Conservation (phyloP, 2,888 invertebrate species). For the Eristalis pertinax region DNA sequence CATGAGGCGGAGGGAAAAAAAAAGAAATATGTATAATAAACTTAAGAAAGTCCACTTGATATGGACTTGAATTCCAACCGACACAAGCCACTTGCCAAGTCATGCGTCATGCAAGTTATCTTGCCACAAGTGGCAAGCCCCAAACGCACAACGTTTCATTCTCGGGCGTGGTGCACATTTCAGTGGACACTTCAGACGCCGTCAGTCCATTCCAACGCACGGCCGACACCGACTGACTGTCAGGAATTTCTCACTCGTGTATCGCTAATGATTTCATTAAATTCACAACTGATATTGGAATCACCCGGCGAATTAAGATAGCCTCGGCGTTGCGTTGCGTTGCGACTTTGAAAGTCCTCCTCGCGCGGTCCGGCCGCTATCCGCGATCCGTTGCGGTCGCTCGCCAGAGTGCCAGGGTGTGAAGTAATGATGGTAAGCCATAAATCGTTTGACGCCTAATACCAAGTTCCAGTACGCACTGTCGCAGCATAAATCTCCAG, state of each 20-base stretch:
- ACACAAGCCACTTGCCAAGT: conserved; percentile 49
- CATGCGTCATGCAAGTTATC: conserved; percentile 60
- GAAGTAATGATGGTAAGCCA: conserved; percentile 71
- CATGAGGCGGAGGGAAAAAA: background rate
- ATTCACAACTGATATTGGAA: conserved; percentile 66
- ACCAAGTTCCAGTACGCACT: conserved; percentile 65
- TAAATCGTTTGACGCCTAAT: conserved; percentile 72
- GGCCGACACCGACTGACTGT: conserved; percentile 45
- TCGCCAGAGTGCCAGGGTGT: conserved; percentile 53
- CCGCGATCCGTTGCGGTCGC: background rate
- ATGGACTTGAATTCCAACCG: conserved; percentile 54
- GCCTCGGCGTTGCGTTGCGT: background rate
- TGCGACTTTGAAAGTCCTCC: conserved; percentile 25
- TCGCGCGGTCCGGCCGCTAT: background rate
- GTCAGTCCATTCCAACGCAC: background rate
- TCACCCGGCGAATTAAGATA: conserved; percentile 66
- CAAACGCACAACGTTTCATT: conserved; percentile 48
- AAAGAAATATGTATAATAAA: no score
- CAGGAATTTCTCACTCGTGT: conserved; percentile 69
- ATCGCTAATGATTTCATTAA: conserved; percentile 71
- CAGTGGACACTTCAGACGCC: conserved; percentile 33
- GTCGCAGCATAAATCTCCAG: conserved; percentile 65
- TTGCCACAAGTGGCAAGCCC: conserved; percentile 1
- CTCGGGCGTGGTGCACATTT: conserved; percentile 67
- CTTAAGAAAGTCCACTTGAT: conserved; percentile 66